Evolutionary conservation across 2,888 invertebrate species (phyloP), one percentile per base, ranked within the genome.

Genomic region (Gisinianus flammeolus): DNA sequence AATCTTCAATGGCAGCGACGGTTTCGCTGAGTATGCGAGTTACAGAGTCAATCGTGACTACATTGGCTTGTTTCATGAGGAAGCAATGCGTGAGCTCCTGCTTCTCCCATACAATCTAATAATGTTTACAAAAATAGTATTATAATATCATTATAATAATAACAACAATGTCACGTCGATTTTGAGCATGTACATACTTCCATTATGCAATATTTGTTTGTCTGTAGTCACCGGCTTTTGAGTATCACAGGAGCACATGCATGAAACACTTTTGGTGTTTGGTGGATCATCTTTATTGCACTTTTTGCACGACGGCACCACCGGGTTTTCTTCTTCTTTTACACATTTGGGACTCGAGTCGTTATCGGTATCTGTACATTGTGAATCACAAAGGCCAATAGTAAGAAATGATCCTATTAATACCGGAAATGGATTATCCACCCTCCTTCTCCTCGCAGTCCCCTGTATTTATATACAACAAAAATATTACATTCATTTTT

Each of bases 1-100:
- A 83, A 69, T 81, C 81, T 52, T 83, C 81, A 76, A 81, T 72
- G 8, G 84, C 82, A 26, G 79, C 67, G 16, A 81, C 76, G 16
- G 81, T 78, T 66, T 81, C 81, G 12, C 79, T 80, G 2, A 84
- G 28, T 22, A 84, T 64, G 22, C 84, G 73, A 58, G 84, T 83
- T 0, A 84, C 81, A 12, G 82, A 67, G 77, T 84, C 84, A 31
- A 82, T 76, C 0, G 81, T 79, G 0, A 83, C 44, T 28, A 77
- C 68, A 62, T 77, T 77, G 2, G 84, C 83, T 80, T 84, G 83
- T 44, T 77, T 78, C 4, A 83, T 52, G 19, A 83, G 71, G 62
- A 76, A 71, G 22, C 79, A 64, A 67, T 83, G 81, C 1, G 81
- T 75, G n/a, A 84, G 72, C 31, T 83, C 83, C 12, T 78, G 68